A percentile compares a stretch with the other conserved stretches of the same genome.
Evolutionary conservation across 1,140 invertebrate genomes (phyloP).

Genomic region (Berghia stephanieae): DNA sequence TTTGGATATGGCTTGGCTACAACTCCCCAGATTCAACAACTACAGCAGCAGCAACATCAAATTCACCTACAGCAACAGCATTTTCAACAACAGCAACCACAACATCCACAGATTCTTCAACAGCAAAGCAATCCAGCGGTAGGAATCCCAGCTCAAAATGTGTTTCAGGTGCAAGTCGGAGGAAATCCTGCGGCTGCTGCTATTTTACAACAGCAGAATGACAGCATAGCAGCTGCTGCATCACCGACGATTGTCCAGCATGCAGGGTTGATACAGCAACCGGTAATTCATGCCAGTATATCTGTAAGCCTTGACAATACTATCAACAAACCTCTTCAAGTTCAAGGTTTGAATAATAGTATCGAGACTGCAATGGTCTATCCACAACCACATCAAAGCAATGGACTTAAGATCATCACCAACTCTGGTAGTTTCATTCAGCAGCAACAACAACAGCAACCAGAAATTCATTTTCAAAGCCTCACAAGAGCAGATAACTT

Average conservation of each 20-base stretch:
- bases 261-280: constrained; percentile 13
- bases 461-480: neutral
- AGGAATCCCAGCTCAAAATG: constrained; percentile 13
- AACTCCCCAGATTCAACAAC: constrained; percentile 20
- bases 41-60: constrained; percentile 23
- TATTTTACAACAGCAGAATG: constrained; percentile 26
- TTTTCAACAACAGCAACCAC: constrained; percentile 23
- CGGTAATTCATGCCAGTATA: neutral
- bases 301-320: neutral
- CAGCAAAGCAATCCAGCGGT: constrained; percentile 16
- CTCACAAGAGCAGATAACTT: neutral
- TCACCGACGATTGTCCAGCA: too few species aligned
- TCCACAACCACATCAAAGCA: constrained; percentile 17
- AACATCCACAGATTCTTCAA: constrained; percentile 13
- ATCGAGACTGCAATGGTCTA: constrained; percentile 24
- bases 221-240: neutral
- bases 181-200: neutral
- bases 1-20: constrained; percentile 28
- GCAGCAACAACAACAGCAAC: neutral
- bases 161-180: constrained; percentile 23
- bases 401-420: constrained; percentile 1
- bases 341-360: neutral
- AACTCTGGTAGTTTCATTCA: constrained; percentile 17
- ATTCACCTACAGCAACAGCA: constrained; percentile 19
- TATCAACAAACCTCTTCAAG: neutral